phyloP scores from a whole-genome alignment of 2,113 vertebrate species.

The Typhlomys cinereus region DNA sequence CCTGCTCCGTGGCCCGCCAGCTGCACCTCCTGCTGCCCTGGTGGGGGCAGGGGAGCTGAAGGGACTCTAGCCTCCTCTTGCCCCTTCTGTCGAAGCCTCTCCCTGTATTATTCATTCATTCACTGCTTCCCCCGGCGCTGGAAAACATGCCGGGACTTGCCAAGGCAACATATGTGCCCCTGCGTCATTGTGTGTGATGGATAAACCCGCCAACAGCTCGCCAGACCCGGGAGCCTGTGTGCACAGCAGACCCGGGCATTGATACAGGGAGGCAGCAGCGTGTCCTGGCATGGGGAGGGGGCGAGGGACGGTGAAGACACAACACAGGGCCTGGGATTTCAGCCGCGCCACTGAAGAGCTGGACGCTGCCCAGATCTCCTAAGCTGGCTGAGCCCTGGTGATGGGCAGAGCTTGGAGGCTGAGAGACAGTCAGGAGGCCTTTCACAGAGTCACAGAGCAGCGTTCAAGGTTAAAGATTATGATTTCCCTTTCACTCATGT shows the following conservation, averaged over 20 bases:
- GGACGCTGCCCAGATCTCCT: neutral
- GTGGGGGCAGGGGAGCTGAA: conserved; percentile 84
- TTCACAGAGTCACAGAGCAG: neutral
- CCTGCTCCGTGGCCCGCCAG: conserved; percentile 81
- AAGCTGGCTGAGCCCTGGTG: neutral
- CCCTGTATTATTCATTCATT: conserved; percentile 88
- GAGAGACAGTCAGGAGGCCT: neutral
- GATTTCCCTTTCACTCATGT: neutral
- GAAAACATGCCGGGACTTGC: conserved; percentile 82
- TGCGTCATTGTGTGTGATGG: conserved; percentile 86
- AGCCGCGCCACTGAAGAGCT: neutral
- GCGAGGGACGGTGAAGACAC: neutral
- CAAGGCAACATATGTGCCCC: conserved; percentile 87
- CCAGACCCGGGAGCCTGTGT: conserved; percentile 81
- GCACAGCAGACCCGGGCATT: conserved; percentile 44
- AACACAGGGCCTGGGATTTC: neutral
- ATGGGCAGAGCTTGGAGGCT: neutral
- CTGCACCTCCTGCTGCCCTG: conserved; percentile 83
- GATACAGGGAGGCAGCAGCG: conserved; percentile 40
- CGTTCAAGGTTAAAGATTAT: neutral
- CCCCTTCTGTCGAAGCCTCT: conserved; percentile 84
- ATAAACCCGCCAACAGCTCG: conserved; percentile 86
- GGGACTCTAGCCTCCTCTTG: conserved; percentile 80
- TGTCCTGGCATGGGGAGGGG: neutral
- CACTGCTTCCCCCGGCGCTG: conserved; percentile 80